Evolutionary conservation across 2,797 vertebrate genomes (phyloP).

Genomic region (Lemur catta): DNA sequence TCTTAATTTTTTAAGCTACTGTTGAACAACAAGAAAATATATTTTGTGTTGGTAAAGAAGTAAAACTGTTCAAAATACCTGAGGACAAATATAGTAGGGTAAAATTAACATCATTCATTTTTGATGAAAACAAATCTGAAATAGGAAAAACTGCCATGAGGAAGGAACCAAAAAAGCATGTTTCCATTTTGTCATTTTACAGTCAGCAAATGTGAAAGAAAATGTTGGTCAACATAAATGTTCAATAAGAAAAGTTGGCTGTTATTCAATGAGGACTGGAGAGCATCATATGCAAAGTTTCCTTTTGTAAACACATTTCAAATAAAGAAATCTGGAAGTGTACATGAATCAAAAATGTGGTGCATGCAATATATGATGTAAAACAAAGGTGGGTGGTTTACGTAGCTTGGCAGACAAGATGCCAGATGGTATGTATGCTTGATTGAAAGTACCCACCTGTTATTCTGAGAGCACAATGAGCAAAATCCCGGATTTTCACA

Average conservation of each 20-base stretch:
- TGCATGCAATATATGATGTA: not conserved
- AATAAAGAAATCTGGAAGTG: constrained; percentile 29
- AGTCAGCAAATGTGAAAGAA: not conserved
- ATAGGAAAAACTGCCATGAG: not conserved
- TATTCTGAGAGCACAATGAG: not conserved
- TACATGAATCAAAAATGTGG: constrained; percentile 7
- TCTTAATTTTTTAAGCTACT: not conserved
- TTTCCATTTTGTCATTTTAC: not conserved
- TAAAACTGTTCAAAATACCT: not conserved
- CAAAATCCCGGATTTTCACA: not conserved
- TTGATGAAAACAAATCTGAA: not conserved
- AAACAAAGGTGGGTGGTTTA: not conserved
- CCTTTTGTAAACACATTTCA: constrained; percentile 27
- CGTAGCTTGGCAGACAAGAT: not conserved
- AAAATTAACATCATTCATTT: not conserved
- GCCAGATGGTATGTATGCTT: constrained; percentile 23
- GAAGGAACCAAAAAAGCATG: not conserved
- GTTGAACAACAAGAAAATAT: not conserved
- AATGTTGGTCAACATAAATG: not conserved
- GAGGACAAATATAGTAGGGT: not conserved
- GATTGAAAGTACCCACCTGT: not conserved
- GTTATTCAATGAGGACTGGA: not conserved
- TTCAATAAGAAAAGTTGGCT: not conserved
- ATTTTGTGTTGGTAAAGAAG: constrained; percentile 2
- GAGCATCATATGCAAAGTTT: not conserved